Conservation (phyloP, 2,113 vertebrate genomes). For the Otus sunia region DNA sequence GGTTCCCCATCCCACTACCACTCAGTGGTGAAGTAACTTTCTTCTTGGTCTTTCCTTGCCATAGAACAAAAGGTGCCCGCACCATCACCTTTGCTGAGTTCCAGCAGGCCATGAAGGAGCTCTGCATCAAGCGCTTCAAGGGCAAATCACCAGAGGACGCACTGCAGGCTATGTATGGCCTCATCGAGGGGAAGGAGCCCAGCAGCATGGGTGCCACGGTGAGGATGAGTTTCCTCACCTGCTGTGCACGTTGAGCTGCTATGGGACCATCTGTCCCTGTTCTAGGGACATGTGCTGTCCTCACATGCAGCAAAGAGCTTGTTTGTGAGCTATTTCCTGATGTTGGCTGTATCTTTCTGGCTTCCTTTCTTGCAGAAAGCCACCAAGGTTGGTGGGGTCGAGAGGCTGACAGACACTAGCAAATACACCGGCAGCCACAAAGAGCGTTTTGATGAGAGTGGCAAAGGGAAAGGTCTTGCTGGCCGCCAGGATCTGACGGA, state of each 20-base stretch:
- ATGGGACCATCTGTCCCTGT: fast-evolving
- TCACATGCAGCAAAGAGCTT: neutral
- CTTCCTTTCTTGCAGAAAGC: conserved; percentile 75
- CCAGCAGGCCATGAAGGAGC: conserved; percentile 81
- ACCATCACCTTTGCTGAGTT: conserved; percentile 87
- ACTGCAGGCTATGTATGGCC: conserved; percentile 73
- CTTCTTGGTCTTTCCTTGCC: neutral
- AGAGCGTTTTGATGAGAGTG: conserved; percentile 84
- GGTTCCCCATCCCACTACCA: neutral
- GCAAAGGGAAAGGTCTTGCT: conserved; percentile 83
- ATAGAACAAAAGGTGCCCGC: conserved; percentile 78
- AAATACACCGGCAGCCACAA: conserved; percentile 89
- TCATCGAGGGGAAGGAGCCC: conserved; percentile 83
- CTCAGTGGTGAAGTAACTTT: neutral
- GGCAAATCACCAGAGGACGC: conserved; percentile 79
- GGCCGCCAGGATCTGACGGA: conserved; percentile 76
- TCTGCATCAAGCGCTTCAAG: conserved; percentile 83
- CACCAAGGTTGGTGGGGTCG: conserved; percentile 75
- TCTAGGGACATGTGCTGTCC: too few species aligned
- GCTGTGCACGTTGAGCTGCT: neutral
- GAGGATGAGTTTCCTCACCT: conserved; percentile 11
- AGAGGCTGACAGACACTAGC: conserved; percentile 81
- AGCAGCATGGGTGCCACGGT: conserved; percentile 78
- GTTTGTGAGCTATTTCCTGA: neutral
- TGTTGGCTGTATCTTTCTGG: neutral